Base-by-base conservation (phyloP, 1,140 invertebrate genomes). In the Hyphantria cunea region DNA sequence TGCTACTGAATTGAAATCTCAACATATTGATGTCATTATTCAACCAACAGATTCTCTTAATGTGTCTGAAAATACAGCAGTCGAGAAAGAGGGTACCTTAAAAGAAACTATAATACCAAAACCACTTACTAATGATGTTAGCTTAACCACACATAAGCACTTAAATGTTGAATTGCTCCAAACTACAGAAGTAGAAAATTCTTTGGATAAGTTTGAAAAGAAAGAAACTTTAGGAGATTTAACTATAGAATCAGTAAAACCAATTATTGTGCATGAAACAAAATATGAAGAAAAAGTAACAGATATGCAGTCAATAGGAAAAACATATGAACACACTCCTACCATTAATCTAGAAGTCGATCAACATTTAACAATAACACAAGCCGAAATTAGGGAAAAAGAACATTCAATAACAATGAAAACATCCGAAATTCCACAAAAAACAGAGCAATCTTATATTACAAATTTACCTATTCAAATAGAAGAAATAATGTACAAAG, bases 41-140 rank as follows among this genome's bases (percentile, higher is more conserved):
- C 70, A 70, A 34, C 64, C 71, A 44, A 64, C 34, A 17, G 68
- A 78, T 44, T 52, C 64, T 32, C n/a, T 84, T 49, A 71, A 72
- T 44, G 44, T 82, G 51, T 70, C 55, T 15, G 76, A 82, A 69
- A 66, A 77, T 60, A 55, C 81, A 56, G 8, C 71, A 42, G 68
- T 60, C 17, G 82, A 84, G 68, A 80, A 80, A 62, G 82, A 85
- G 70, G 58, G 68, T 12, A 32, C 42, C n/a, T 64, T 85, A 45
- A 67, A 54, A 31, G 41, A 61, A 32, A 49, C 56, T 49, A 15
- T 53, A 47, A 51, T 56, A 39, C 69, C 71, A 47, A 72, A 74
- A 54, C 14, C 31, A 5, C 14, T 60, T 31, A 62, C 39, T 25
- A 72, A 72, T 52, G 53, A 75, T 39, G 12, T 79, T 6, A 71